Conservation (phyloP, 2,888 invertebrate species). For the Epicampocera succincta region DNA sequence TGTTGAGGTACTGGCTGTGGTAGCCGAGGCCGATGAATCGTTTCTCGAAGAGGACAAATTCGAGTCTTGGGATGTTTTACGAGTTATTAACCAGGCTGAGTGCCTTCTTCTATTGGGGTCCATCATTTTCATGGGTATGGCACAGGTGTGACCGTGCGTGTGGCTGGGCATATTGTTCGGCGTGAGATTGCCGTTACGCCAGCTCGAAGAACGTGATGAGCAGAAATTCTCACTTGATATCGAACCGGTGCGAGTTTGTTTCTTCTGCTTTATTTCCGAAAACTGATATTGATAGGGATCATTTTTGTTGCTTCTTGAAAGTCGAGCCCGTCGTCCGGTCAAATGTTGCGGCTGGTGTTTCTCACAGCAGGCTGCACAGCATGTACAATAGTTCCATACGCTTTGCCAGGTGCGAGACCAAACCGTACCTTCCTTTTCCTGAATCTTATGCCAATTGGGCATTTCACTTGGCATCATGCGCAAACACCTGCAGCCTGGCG, state of each 20-base stretch:
- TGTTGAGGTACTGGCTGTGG: constrained; percentile 94
- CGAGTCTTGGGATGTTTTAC: constrained; percentile 95
- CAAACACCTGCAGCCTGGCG: constrained; percentile 83
- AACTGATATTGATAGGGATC: constrained; percentile 89
- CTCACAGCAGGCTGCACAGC: constrained; percentile 69
- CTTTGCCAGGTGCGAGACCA: constrained; percentile 82
- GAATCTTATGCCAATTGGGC: constrained; percentile 80
- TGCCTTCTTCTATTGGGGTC: constrained; percentile 88
- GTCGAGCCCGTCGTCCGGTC: constrained; percentile 74
- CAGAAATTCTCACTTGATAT: constrained; percentile 95
- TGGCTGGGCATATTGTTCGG: constrained; percentile 55
- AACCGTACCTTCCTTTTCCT: constrained; percentile 73
- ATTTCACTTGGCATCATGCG: constrained; percentile 81
- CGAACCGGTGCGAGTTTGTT: constrained; percentile 89
- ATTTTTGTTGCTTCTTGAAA: constrained; percentile 81
- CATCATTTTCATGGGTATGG: constrained; percentile 87
- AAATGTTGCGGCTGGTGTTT: constrained; percentile 69
- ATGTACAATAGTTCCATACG: constrained; percentile 73
- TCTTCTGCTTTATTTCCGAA: constrained; percentile 87
- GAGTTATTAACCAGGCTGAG: constrained; percentile 94
- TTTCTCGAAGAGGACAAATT: constrained; percentile 94
- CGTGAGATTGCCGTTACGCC: constrained; percentile 87
- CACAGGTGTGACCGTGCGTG: constrained; percentile 84
- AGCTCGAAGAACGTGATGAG: constrained; percentile 93
- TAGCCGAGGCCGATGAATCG: constrained; percentile 95